These are phyloP conservation scores for Gymnocypris eckloni DNA, from an alignment of 2,797 vertebrate species.

Conservation along the genomic window DNA sequence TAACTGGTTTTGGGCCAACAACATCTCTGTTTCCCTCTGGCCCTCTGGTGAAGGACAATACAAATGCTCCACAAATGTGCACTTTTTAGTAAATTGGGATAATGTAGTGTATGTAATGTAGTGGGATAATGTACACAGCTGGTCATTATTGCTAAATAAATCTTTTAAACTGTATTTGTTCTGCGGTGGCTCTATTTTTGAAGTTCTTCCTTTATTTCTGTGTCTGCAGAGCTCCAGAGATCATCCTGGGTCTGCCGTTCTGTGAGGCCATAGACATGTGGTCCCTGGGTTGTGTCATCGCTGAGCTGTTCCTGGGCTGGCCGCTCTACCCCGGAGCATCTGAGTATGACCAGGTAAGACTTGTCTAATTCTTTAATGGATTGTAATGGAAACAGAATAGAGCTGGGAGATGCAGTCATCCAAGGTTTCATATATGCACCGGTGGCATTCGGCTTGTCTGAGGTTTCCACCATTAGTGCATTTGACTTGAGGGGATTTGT, in stretches of 20 bases:
- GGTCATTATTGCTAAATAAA: background rate
- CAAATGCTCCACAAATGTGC: background rate
- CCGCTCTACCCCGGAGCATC: conserved; percentile 96
- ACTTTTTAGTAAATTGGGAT: background rate
- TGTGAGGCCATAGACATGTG: conserved; percentile 99
- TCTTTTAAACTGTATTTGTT: conserved; percentile 1
- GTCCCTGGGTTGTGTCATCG: conserved; percentile 98
- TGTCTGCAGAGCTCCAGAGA: conserved; percentile 91
- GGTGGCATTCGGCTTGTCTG: background rate
- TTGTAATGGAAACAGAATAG: background rate
- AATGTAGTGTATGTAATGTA: background rate
- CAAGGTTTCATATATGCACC: background rate
- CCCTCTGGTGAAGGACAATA: background rate
- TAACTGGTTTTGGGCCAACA: conserved; percentile 10
- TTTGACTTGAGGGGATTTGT: conserved; percentile 6
- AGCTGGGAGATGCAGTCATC: background rate
- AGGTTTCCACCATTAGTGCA: background rate
- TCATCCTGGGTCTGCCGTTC: conserved; percentile 96
- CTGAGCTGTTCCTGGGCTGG: conserved; percentile 98
- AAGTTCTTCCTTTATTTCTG: conserved; percentile 40
- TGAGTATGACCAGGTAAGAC: conserved; percentile 90
- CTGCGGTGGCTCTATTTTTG: conserved; percentile 22
- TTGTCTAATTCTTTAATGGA: conserved; percentile 33
- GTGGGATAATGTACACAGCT: background rate
- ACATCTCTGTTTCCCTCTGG: background rate